Percentiles rank a stretch among this genome's conserved stretches.
Conservation (phyloP, 1,140 invertebrate species). For the honey bee (Apis mellifera) region Amel_HAv3.1 CM009935.2:3420001-3420500, state of each 20-base stretch:
- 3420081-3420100: background rate
- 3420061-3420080: background rate
- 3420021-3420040: background rate
- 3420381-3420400: background rate
- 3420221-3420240: too few species aligned
- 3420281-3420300: too few species aligned
- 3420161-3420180: background rate
- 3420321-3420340: too few species aligned
- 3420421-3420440: conserved; percentile 18
- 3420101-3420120: background rate
- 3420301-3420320: background rate
- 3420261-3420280: too few species aligned
- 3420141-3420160: too few species aligned
- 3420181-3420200: too few species aligned
- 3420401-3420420: conserved; percentile 18
- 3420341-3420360: too few species aligned
- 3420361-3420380: background rate
- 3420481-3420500: background rate
- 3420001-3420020: too few species aligned
- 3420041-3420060: background rate
- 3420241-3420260: too few species aligned
- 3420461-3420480: conserved; percentile 10
- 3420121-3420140: background rate
- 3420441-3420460: conserved; percentile 4
- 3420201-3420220: too few species aligned